Evolutionary conservation across 2,113 vertebrate genomes (phyloP), one percentile per base, ranked within the genome.

Genomic region (Cavia porcellus): DNA sequence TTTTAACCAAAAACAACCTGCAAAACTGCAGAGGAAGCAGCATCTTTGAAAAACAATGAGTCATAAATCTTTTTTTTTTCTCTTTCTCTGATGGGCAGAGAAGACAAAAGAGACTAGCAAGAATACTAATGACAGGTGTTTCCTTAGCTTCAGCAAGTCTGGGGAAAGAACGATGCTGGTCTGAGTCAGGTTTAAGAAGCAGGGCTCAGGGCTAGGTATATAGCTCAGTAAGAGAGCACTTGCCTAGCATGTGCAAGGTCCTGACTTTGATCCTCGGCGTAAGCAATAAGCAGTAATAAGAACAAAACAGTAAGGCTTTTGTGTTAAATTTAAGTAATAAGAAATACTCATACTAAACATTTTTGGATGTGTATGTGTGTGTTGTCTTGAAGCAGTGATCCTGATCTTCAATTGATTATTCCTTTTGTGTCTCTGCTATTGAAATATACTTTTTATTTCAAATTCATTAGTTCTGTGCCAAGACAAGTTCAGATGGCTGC

Each of bases 11-110:
- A 98, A 97, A 75, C 92, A 97, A 87, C 97, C 96, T 96, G 97
- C 87, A 97, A 98, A 98, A 98, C 92, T 95, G 96, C 96, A 96
- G 91, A 96, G 91, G 95, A 97, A 98, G 96, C 95, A 92, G 68
- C 86, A 88, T 97, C 92, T 96, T 96, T 95, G 96, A 94, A 98
- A 98, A 98, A 98, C 97, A 98, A 80, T 97, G 98, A 98, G 86
- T 98, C 97, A 97, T 42, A 88, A 75, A 94, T 94, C 66, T 57
- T 89, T 95, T 90, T 90, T 85, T 80, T 82, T 68, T 9, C 19
- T 5, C 17, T n/a, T 30, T 4, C 90, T 81, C 89, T 94, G 94
- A 94, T 96, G 97, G 61, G 61, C 94, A 86, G 87, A 97, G 89
- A 96, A 80, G 83, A 92, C 83, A 93, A 74, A 90, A 94, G n/a